Evolutionary conservation across 2,113 vertebrate genomes (phyloP).

Genomic region (Cettia cetti): DNA sequence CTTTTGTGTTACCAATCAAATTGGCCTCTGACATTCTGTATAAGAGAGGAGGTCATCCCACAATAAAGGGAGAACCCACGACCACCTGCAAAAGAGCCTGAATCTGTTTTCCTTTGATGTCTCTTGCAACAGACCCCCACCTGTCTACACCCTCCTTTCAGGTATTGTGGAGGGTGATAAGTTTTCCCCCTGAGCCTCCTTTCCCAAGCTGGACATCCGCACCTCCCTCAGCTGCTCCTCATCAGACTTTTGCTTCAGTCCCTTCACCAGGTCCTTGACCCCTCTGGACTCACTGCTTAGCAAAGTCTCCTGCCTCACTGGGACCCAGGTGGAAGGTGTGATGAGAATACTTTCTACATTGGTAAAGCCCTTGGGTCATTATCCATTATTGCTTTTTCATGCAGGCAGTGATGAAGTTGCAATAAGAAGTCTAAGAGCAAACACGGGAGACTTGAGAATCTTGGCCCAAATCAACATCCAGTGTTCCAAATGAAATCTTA

Average conservation of each 20-base stretch:
- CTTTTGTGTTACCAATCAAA: no score
- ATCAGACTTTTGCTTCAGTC: background rate
- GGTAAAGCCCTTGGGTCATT: background rate
- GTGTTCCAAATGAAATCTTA: background rate
- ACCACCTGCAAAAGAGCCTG: no score
- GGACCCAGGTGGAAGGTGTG: background rate
- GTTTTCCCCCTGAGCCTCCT: background rate
- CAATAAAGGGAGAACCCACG: no score
- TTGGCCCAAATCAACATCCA: background rate
- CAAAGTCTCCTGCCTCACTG: background rate
- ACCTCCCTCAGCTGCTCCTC: background rate
- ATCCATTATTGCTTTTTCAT: background rate
- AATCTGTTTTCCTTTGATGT: no score
- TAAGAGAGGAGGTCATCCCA: no score
- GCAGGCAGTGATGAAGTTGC: background rate
- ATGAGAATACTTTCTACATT: background rate
- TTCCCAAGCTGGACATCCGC: background rate
- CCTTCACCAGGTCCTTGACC: background rate
- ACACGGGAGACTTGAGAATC: background rate
- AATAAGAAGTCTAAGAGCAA: background rate
- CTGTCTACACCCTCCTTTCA: background rate
- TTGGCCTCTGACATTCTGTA: no score
- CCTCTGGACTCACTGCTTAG: background rate
- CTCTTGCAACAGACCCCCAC: no score
- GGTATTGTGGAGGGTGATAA: background rate